A percentile compares a stretch with the other conserved stretches of the same genome.
These are phyloP conservation scores for Sceloporus tristichus DNA, from an alignment of 2,113 vertebrate species.

Conservation along the genomic window DNA sequence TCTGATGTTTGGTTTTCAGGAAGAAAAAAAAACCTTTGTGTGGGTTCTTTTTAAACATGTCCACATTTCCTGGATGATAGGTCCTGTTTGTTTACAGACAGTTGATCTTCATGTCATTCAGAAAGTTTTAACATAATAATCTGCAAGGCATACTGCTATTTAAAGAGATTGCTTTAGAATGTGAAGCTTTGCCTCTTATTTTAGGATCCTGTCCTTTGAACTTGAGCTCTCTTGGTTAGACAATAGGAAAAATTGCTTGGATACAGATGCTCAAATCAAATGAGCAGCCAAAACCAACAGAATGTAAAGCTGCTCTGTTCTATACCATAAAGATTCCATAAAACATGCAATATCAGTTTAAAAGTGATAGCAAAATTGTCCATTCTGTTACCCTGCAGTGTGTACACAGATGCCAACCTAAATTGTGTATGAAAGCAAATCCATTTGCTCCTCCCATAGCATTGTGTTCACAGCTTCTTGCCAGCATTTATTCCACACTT, in stretches of 20 bases:
- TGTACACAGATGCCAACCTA: background rate
- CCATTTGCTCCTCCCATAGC: slow-evolving; percentile 1
- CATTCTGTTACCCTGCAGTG: background rate
- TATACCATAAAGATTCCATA: background rate
- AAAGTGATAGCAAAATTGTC: slow-evolving; percentile 7
- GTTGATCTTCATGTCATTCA: background rate
- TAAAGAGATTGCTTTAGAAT: background rate
- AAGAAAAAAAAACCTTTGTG: background rate
- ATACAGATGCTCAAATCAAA: background rate
- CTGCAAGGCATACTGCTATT: background rate
- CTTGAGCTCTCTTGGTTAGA: background rate
- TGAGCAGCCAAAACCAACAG: background rate
- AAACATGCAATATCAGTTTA: background rate
- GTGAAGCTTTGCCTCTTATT: too few relatives aligned
- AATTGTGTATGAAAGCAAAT: background rate
- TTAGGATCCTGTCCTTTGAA: background rate
- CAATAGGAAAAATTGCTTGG: background rate
- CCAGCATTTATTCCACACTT: slow-evolving; percentile 16
- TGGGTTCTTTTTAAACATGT: background rate
- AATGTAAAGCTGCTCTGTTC: background rate
- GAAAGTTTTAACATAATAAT: background rate
- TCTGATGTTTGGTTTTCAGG: background rate
- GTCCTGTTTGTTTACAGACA: background rate
- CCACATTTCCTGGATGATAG: fast-evolving
- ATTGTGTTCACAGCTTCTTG: background rate